Evolutionary conservation across 2,113 vertebrate species (phyloP), one percentile per base, ranked within the genome.

Genomic region (Phyllostomus discolor): DNA sequence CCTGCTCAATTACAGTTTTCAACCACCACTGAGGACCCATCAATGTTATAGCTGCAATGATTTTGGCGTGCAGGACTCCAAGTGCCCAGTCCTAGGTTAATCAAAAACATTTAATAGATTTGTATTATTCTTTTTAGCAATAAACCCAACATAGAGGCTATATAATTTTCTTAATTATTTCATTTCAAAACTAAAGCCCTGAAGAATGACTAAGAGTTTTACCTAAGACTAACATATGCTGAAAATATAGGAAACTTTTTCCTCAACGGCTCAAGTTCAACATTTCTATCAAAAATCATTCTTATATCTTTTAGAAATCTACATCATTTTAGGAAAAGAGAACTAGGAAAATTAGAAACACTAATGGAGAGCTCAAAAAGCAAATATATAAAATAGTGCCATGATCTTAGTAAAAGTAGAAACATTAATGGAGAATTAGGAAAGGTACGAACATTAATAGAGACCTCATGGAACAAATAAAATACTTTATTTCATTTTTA

Each of bases 1-100:
- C 99, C 99, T 99, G 99, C 97, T 99, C 99, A 97, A 99, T 99
- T 46, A 99, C 99, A 15, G 99, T 99, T 98, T 99, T 99, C 97
- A 99, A 97, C 99, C 99, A 99, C 99, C 99, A 99, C 98, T 99
- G 99, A 94, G 99, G 99, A 54, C 99, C 99, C 99, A 99, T 99
- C 88, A 99, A 97, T 24, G 99, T 99, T 97, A 99, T 99, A 95
- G 99, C 99, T 97, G 99, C 99, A 89, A 99, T 99, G 97, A 99
- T 99, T 99, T 99, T 99, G 98, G 99, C 99, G 98, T 99, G 99
- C 76, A 99, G 99, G 96, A 99, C 99, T 98, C 99, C 99, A 93
- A 99, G 99, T 96, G 99, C 99, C 99, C 99, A 99, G 97, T 99
- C 99, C 99, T 99, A 95, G 11, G 31, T 35, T 38, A 92, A 70